Conservation (phyloP, 2,797 vertebrate species). For the Pyrocephalus nanus region DNA sequence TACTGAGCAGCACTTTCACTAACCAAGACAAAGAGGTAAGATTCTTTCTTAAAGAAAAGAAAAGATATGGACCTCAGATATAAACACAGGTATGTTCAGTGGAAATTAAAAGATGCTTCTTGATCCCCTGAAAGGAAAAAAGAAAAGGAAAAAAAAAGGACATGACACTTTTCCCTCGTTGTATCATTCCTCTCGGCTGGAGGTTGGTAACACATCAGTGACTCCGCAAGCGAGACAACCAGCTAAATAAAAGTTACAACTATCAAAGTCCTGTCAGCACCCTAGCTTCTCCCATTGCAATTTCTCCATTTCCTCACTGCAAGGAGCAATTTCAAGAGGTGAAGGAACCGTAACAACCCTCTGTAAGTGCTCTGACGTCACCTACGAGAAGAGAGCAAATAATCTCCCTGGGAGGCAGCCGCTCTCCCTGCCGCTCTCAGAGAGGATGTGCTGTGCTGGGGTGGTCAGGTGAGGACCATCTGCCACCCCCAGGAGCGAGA, state of each 20-base stretch:
- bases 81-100: background rate
- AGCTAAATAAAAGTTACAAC: background rate
- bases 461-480: background rate
- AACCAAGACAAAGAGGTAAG: background rate
- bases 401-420: accelerated
- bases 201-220: background rate
- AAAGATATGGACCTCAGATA: background rate
- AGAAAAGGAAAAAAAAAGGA: background rate
- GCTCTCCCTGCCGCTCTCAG: background rate
- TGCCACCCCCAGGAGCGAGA: background rate
- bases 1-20: background rate
- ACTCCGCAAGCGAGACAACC: accelerated
- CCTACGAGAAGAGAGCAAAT: background rate
- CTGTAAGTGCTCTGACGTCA: background rate
- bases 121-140: background rate
- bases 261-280: background rate
- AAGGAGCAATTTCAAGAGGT: background rate
- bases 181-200: background rate
- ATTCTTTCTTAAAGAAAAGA: background rate
- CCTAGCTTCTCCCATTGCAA: background rate
- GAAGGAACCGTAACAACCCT: background rate
- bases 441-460: background rate
- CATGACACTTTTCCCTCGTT: background rate
- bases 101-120: background rate
- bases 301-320: background rate